Evolutionary conservation across 2,888 invertebrate genomes (phyloP).

Genomic region (Incurvaria masculella): DNA sequence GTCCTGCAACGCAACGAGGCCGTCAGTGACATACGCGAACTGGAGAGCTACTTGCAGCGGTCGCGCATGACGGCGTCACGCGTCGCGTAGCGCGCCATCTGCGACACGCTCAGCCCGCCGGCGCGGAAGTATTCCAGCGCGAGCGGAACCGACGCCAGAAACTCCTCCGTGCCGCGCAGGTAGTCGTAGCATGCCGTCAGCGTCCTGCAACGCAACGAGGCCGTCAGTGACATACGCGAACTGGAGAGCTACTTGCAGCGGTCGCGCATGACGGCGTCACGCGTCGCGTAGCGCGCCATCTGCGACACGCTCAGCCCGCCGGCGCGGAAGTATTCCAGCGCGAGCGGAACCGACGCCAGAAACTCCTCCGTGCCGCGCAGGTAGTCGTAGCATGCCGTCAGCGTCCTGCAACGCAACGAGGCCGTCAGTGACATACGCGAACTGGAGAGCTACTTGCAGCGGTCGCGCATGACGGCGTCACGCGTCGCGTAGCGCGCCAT

Average conservation of each 20-base stretch:
- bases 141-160: conserved; percentile 11
- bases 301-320: background rate
- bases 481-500: background rate
- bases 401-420: conserved; percentile 32
- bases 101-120: background rate
- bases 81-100: background rate
- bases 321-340: conserved; percentile 2
- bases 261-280: background rate
- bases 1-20: conserved; percentile 34
- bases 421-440: too few relatives aligned
- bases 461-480: background rate
- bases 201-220: conserved; percentile 33
- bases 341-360: conserved; percentile 2
- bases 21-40: too few relatives aligned
- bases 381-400: conserved; percentile 33
- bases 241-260: background rate
- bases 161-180: conserved; percentile 31
- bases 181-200: conserved; percentile 34
- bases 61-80: conserved; percentile 1
- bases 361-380: conserved; percentile 32
- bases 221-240: too few relatives aligned
- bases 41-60: background rate
- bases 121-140: conserved; percentile 3
- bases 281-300: background rate
- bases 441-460: background rate